Percentiles rank a stretch among this genome's conserved stretches.
Evolutionary conservation across 2,113 vertebrate genomes (phyloP).

Genomic region (Corythaixoides concolor): DNA sequence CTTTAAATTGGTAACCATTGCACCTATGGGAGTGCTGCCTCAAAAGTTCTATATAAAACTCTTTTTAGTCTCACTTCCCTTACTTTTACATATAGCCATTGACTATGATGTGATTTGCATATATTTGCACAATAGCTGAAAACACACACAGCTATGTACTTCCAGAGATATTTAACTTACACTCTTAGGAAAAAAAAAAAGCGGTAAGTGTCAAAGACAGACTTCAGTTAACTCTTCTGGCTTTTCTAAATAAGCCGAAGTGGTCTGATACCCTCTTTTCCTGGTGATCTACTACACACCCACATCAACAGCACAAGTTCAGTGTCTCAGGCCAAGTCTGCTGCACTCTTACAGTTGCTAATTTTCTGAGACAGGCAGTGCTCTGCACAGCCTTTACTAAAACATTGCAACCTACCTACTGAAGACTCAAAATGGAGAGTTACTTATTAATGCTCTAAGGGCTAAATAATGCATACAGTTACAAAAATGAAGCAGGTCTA

Average conservation of each 20-base stretch:
- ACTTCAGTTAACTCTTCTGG: background rate
- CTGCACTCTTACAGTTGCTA: background rate
- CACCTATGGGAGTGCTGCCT: background rate
- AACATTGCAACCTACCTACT: background rate
- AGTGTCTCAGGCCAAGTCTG: background rate
- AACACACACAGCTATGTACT: background rate
- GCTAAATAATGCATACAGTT: background rate
- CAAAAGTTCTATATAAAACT: background rate
- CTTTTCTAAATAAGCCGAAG: background rate
- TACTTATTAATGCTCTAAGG: background rate
- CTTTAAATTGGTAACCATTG: background rate
- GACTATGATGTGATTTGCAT: background rate
- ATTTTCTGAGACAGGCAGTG: background rate
- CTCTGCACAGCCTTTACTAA: background rate
- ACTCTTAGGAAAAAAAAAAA: background rate
- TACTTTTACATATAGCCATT: background rate
- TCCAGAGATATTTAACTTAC: accelerated
- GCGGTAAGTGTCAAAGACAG: background rate
- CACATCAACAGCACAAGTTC: background rate
- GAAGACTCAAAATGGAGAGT: background rate
- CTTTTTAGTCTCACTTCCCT: background rate
- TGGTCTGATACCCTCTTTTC: background rate
- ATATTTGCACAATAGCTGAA: background rate
- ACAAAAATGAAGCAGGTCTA: background rate
- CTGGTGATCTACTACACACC: background rate